phyloP scores from a whole-genome alignment of 2,888 invertebrate genomes.

The Sinelater perroti region DNA sequence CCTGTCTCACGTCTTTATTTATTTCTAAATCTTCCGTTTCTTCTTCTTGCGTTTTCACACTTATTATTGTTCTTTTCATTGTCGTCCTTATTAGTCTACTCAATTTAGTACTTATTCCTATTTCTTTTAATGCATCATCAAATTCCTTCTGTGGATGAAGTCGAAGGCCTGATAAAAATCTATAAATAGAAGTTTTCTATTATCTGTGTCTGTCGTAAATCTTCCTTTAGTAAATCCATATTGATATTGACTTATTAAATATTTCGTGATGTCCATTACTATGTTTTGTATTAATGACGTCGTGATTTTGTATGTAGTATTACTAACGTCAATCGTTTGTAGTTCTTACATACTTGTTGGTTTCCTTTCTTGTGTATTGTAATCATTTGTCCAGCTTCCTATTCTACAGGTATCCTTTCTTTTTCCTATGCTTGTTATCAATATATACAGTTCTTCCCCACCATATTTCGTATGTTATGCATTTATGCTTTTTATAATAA shows the following conservation, averaged over 20 bases:
- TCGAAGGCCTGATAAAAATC: not conserved
- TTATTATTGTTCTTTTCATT: not conserved
- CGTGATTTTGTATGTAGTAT: too few relatives aligned
- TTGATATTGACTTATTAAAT: not conserved
- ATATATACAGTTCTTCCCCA: slow-evolving; percentile 4
- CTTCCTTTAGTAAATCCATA: too few relatives aligned
- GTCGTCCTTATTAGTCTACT: not conserved
- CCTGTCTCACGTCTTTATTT: not conserved
- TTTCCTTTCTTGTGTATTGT: too few relatives aligned
- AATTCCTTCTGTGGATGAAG: not conserved
- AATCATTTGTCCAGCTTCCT: too few relatives aligned
- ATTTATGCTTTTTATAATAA: too few relatives aligned
- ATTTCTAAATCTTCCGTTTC: not conserved
- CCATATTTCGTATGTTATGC: not conserved
- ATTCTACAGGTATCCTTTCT: slow-evolving; percentile 16
- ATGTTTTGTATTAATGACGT: slow-evolving; percentile 11
- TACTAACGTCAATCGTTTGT: slow-evolving; percentile 6
- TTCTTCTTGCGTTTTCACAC: not conserved
- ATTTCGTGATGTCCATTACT: slow-evolving; percentile 14
- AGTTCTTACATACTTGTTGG: too few relatives aligned
- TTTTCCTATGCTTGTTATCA: slow-evolving; percentile 17
- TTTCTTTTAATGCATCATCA: slow-evolving; percentile 6
- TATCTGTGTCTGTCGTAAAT: not conserved
- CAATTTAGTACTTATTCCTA: not conserved
- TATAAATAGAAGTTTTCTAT: not conserved